Evolutionary conservation across 2,113 vertebrate species (phyloP).

Genomic region (Apus apus): DNA sequence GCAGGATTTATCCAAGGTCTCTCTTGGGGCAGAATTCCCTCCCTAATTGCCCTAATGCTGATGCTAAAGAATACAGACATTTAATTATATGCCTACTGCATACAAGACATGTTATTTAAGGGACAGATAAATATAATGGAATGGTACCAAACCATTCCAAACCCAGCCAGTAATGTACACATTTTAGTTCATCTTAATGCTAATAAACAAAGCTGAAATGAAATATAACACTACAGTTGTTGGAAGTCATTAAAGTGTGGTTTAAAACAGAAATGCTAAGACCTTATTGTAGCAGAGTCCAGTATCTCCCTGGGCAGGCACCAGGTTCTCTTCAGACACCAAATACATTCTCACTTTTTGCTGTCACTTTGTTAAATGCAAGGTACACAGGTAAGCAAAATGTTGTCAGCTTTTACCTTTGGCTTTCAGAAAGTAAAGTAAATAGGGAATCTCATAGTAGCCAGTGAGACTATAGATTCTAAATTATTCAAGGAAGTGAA

Average conservation of each 20-base stretch:
- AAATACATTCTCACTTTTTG: not conserved
- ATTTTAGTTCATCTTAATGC: constrained; percentile 1
- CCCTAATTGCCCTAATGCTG: not conserved
- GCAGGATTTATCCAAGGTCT: not conserved
- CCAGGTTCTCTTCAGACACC: not conserved
- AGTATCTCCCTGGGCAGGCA: not conserved
- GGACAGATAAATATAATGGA: not conserved
- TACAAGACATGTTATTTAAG: not conserved
- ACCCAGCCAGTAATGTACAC: not conserved
- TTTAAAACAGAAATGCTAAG: constrained; percentile 48
- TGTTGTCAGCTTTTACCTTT: not conserved
- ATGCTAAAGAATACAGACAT: not conserved
- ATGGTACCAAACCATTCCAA: not conserved
- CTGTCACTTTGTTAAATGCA: not conserved
- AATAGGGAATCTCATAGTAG: not conserved
- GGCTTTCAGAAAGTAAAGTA: not conserved
- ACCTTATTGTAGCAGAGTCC: not conserved
- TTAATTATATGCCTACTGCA: not conserved
- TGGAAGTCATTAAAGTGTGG: constrained; percentile 22
- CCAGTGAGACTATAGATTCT: not conserved
- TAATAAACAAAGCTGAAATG: constrained; percentile 16
- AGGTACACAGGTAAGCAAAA: not conserved
- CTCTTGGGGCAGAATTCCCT: not conserved
- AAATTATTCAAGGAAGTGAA: not conserved
- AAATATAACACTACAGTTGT: not conserved